Conservation (phyloP, 2,888 invertebrate genomes). For the Tipula unca region DNA sequence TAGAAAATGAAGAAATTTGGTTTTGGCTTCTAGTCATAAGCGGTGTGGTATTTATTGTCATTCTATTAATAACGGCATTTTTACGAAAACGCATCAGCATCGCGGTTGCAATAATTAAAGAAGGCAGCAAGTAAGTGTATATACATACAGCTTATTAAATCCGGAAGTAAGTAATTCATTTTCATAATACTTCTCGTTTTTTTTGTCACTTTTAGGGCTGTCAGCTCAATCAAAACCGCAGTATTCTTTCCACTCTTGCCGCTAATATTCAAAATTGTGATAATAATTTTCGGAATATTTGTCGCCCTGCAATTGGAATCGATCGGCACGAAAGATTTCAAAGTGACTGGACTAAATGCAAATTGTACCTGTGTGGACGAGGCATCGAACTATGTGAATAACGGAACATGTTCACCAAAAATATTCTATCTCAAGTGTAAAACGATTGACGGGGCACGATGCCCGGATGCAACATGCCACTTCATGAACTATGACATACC, state of each 20-base stretch:
- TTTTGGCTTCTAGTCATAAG: conserved; percentile 61
- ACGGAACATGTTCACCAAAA: not conserved
- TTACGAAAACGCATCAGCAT: conserved; percentile 74
- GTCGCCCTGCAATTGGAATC: conserved; percentile 67
- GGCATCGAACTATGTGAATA: conserved; percentile 47
- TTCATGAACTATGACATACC: conserved; percentile 50
- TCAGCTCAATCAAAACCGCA: conserved; percentile 73
- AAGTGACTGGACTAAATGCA: conserved; percentile 31
- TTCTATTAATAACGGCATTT: conserved; percentile 69
- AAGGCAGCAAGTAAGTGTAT: conserved; percentile 60
- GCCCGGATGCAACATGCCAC: conserved; percentile 50
- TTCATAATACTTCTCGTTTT: not conserved
- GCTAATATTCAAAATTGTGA: conserved; percentile 68
- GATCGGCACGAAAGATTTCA: conserved; percentile 45
- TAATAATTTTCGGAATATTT: conserved; percentile 61
- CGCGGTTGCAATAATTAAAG: conserved; percentile 87
- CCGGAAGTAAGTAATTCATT: no score
- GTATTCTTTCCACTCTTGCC: conserved; percentile 87
- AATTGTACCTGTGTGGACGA: conserved; percentile 44
- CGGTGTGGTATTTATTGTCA: conserved; percentile 51
- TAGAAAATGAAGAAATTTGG: not conserved
- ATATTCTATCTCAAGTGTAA: not conserved
- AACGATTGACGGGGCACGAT: conserved; percentile 27
- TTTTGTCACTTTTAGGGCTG: conserved; percentile 47
- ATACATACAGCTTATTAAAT: not conserved